A percentile compares a stretch with the other conserved stretches of the same genome.
These are phyloP conservation scores for Cistogaster globosa DNA, from an alignment of 2,888 invertebrate genomes.

Conservation along the genomic window DNA sequence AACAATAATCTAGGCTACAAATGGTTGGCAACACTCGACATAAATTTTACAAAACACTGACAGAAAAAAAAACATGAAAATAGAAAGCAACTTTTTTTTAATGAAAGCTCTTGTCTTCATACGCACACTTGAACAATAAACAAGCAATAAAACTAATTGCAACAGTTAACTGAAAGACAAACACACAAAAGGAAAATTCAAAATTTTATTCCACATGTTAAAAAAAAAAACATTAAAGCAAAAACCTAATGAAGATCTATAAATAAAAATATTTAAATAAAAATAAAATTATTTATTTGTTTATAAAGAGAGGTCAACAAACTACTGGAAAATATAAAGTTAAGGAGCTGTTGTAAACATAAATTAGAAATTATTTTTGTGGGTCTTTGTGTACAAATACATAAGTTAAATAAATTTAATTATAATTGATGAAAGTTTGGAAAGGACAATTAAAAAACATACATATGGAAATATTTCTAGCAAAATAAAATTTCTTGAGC, in stretches of 20 bases:
- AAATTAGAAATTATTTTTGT: background rate
- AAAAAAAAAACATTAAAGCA: conserved; percentile 1
- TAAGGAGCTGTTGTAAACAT: background rate
- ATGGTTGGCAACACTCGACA: conserved; percentile 55
- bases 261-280: conserved; percentile 15
- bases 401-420: too few species aligned
- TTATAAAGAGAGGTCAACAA: background rate
- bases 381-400: too few species aligned
- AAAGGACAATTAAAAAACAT: too few species aligned
- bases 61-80: background rate
- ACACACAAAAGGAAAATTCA: conserved; percentile 5
- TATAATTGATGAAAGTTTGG: too few species aligned
- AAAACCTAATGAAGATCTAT: background rate
- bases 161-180: conserved; percentile 73
- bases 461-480: too few species aligned
- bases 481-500: too few species aligned
- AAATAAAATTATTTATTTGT: conserved; percentile 1
- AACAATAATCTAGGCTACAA: conserved; percentile 43
- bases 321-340: background rate
- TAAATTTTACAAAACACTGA: conserved; percentile 40
- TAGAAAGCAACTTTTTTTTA: background rate
- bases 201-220: background rate
- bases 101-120: conserved; percentile 31
- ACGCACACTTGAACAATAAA: conserved; percentile 51
- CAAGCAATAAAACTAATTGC: conserved; percentile 81